These are phyloP conservation scores for Ispidina picta DNA, from an alignment of 2,797 vertebrate genomes.

Conservation along the genomic window DNA sequence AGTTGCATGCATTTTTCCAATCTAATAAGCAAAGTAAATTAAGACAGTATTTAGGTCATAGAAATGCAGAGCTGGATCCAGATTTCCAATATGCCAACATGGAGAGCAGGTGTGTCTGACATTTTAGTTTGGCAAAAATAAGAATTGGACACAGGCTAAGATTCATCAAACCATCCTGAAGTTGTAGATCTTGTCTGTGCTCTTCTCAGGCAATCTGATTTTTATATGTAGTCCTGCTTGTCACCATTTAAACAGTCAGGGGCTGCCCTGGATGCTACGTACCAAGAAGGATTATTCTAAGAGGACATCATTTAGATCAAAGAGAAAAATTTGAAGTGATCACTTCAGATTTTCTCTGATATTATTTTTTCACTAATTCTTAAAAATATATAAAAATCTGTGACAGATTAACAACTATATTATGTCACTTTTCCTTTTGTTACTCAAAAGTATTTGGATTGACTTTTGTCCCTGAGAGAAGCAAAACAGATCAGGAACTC, in stretches of 20 bases:
- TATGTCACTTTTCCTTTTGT: neutral
- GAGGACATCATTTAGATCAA: neutral
- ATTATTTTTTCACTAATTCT: neutral
- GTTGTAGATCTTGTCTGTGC: neutral
- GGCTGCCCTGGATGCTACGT: neutral
- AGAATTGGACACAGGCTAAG: neutral
- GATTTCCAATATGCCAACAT: neutral
- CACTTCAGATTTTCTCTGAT: neutral
- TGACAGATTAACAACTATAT: neutral
- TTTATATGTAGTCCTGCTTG: neutral
- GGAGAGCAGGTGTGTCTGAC: neutral
- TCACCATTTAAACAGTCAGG: neutral
- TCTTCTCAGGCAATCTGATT: neutral
- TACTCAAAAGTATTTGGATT: neutral
- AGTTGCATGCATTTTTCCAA: neutral
- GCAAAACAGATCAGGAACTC: neutral
- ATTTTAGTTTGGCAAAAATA: neutral
- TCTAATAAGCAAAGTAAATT: neutral
- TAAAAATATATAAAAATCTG: neutral
- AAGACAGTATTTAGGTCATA: neutral
- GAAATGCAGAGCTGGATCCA: neutral
- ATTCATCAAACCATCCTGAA: neutral
- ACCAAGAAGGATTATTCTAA: neutral
- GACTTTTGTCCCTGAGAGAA: neutral
- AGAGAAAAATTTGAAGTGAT: neutral